These are phyloP conservation scores for Mionectes olivaceus DNA, from an alignment of 2,797 vertebrate species.

Conservation along the genomic window DNA sequence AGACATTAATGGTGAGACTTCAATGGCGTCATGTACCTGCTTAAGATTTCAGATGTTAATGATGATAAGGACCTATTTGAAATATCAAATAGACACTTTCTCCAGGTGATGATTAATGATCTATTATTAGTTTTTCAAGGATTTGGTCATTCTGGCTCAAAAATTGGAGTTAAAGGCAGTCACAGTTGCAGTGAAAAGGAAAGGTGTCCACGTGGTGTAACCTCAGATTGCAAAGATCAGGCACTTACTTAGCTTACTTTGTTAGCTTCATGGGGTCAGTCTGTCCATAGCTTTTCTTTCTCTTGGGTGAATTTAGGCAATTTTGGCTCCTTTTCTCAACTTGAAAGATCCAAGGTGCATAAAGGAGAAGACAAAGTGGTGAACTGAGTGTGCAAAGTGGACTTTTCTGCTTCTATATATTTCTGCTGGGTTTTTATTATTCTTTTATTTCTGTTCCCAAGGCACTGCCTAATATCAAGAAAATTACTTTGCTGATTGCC, in stretches of 20 bases:
- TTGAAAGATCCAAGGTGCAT: neutral
- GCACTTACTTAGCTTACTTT: neutral
- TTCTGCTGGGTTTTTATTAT: neutral
- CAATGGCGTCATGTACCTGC: fast-evolving
- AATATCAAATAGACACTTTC: neutral
- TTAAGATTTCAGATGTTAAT: neutral
- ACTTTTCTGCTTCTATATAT: neutral
- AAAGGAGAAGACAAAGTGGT: neutral
- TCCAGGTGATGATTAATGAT: neutral
- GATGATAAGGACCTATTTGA: neutral
- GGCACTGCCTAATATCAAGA: neutral
- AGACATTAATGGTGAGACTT: neutral
- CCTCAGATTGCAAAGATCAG: neutral
- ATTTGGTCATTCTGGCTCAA: neutral
- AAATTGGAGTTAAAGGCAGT: neutral
- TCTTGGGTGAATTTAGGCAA: neutral
- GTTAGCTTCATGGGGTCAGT: neutral
- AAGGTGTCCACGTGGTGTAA: neutral
- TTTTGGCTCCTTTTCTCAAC: neutral
- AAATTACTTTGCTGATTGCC: neutral
- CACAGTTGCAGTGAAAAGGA: neutral
- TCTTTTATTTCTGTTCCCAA: neutral
- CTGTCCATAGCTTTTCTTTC: neutral
- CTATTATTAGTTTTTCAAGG: neutral
- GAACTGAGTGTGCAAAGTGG: neutral